phyloP scores from a whole-genome alignment of 2,888 invertebrate genomes.

The Cremastinae sp. region DNA sequence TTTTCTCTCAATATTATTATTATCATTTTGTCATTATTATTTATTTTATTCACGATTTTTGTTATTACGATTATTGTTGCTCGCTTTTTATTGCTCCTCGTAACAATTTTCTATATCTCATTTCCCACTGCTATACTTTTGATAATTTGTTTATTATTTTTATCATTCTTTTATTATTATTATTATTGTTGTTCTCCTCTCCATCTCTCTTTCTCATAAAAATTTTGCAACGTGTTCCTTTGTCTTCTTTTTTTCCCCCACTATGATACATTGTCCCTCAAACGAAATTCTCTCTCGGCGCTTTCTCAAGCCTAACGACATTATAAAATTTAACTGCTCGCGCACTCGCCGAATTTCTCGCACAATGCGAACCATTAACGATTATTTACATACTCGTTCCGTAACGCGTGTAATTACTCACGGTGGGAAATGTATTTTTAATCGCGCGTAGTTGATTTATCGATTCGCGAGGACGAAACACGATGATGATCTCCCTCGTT shows the following conservation, averaged over 20 bases:
- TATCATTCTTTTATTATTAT: slow-evolving; percentile 10
- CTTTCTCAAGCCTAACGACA: slow-evolving; percentile 27
- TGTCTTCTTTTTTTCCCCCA: slow-evolving; percentile 34
- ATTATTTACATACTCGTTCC: slow-evolving; percentile 42
- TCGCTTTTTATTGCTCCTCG: slow-evolving; percentile 17
- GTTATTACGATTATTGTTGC: too few relatives aligned
- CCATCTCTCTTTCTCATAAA: slow-evolving; percentile 12
- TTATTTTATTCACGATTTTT: slow-evolving; percentile 23
- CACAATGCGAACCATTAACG: slow-evolving; percentile 4
- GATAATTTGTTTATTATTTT: slow-evolving; percentile 15
- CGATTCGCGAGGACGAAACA: too few relatives aligned
- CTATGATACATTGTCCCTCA: slow-evolving; percentile 40
- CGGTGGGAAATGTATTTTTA: slow-evolving; percentile 8
- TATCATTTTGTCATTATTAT: slow-evolving; percentile 14
- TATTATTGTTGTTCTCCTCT: not conserved
- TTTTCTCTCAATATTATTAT: slow-evolving; percentile 35
- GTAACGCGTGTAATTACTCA: slow-evolving; percentile 32
- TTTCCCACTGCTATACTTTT: not conserved
- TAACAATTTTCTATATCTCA: not conserved
- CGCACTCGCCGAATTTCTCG: not conserved
- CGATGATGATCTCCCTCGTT: not conserved
- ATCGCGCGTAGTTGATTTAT: too few relatives aligned
- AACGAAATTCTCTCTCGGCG: slow-evolving; percentile 30
- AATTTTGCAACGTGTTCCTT: slow-evolving; percentile 30
- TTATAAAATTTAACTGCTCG: slow-evolving; percentile 22